A percentile compares a stretch with the other conserved stretches of the same genome.
Conservation (phyloP, 2,797 vertebrate genomes). For the Bovichtus variegatus region DNA sequence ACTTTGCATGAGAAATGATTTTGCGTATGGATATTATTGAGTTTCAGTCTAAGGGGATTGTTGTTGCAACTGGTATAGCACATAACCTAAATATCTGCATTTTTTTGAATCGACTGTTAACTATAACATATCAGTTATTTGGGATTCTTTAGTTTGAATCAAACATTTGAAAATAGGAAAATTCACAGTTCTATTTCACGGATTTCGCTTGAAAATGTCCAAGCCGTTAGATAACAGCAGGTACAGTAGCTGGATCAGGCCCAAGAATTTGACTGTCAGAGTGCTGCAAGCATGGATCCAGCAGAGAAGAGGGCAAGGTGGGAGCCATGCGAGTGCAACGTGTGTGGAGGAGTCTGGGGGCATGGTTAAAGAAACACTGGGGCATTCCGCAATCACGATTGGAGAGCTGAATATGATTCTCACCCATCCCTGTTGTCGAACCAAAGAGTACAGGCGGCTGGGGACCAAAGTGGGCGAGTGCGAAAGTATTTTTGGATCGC, state of each 20-base stretch:
- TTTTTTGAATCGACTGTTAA: conserved; percentile 15
- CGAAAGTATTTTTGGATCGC: conserved; percentile 88
- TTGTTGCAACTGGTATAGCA: conserved; percentile 43
- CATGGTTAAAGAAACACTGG: conserved; percentile 79
- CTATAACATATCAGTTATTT: not conserved
- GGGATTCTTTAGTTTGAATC: conserved; percentile 2
- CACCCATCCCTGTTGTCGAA: conserved; percentile 83
- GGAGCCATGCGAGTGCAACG: conserved; percentile 63
- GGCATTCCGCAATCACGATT: conserved; percentile 85
- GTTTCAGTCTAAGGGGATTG: conserved; percentile 29
- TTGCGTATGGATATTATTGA: conserved; percentile 58
- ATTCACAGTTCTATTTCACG: conserved; percentile 14
- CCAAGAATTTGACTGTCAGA: conserved; percentile 75
- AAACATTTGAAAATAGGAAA: conserved; percentile 19
- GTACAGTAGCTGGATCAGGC: conserved; percentile 77
- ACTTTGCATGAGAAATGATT: conserved; percentile 65
- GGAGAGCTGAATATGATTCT: conserved; percentile 78
- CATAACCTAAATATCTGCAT: conserved; percentile 29
- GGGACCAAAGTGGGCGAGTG: conserved; percentile 88
- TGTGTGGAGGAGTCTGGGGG: conserved; percentile 80
- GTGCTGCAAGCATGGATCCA: conserved; percentile 67
- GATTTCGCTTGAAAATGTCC: conserved; percentile 53
- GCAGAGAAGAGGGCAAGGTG: conserved; percentile 78
- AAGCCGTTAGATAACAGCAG: conserved; percentile 82
- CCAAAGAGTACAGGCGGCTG: conserved; percentile 82